Conservation (phyloP, 2,113 vertebrate species). For the Macquaria ambigua region DNA sequence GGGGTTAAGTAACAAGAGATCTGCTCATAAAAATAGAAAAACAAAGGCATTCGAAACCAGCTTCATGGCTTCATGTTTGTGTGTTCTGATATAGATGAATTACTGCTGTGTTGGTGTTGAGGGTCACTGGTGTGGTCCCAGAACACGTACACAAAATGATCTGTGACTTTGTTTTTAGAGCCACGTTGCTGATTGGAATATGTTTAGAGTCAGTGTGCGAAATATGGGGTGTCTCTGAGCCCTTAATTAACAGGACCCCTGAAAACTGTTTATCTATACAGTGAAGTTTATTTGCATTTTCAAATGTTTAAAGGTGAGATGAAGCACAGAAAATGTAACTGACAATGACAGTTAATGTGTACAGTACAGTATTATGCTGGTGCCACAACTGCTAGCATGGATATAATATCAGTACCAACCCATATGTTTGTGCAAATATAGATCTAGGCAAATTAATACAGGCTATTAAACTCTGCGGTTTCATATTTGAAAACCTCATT, state of each 20-base stretch:
- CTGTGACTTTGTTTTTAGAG: no score
- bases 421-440: no score
- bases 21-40: conserved; percentile 20
- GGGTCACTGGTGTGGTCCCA: not conserved
- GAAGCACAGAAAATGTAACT: not conserved
- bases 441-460: no score
- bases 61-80: not conserved
- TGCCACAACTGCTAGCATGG: no score
- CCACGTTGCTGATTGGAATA: not conserved
- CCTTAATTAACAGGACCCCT: no score
- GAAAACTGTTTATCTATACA: no score
- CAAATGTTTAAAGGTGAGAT: not conserved
- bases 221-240: no score
- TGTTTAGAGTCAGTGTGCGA: not conserved
- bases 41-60: not conserved
- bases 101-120: not conserved
- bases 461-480: no score
- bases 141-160: not conserved
- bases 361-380: not conserved
- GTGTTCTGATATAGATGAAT: not conserved
- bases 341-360: not conserved
- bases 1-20: conserved; percentile 15
- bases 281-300: not conserved
- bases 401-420: no score
- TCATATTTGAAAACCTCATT: no score